These are phyloP conservation scores for Sciurus carolinensis DNA, from an alignment of 2,797 vertebrate species.

Conservation along the genomic window DNA sequence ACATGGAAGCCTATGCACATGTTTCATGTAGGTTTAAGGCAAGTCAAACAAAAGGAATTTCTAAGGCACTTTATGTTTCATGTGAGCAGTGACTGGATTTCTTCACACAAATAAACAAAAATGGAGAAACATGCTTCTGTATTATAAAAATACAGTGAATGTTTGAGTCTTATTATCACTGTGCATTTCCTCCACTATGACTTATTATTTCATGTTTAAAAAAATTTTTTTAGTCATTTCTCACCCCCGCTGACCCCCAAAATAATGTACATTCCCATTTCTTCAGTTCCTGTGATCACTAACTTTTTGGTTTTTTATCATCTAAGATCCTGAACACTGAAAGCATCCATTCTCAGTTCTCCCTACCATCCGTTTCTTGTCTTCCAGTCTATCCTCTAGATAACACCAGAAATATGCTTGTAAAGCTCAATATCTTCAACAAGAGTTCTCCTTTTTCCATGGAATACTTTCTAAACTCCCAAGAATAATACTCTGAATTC, in stretches of 20 bases:
- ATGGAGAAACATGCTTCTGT: background rate
- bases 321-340: background rate
- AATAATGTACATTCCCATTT: background rate
- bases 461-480: background rate
- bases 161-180: background rate
- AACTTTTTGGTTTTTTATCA: slow-evolving; percentile 25
- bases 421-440: background rate
- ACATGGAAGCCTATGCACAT: background rate
- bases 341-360: background rate
- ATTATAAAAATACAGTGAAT: slow-evolving; percentile 25
- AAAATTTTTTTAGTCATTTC: background rate
- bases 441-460: background rate
- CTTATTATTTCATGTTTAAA: background rate
- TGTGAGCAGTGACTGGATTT: background rate
- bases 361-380: background rate
- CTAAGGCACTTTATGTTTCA: background rate
- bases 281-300: background rate
- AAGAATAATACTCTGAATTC: background rate
- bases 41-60: slow-evolving; percentile 35
- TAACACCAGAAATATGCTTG: background rate
- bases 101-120: background rate
- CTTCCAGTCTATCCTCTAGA: background rate
- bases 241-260: background rate
- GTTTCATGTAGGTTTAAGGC: background rate
- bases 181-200: background rate